phyloP scores from a whole-genome alignment of 2,113 vertebrate species.

The Microtus pennsylvanicus region DNA sequence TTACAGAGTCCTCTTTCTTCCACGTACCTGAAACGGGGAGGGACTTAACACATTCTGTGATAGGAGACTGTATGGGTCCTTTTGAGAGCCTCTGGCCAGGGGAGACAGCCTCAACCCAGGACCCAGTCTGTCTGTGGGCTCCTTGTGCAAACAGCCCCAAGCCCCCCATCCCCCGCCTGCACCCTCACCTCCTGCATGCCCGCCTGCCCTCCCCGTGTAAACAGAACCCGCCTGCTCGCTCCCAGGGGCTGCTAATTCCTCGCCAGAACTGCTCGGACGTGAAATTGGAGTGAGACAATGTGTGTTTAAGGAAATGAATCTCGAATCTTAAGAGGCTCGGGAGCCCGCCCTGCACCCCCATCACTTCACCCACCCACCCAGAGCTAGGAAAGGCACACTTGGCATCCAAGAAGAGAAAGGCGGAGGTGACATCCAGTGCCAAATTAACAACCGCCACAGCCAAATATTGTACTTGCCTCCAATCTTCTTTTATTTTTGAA shows the following conservation, averaged over 20 bases:
- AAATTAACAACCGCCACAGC: slow-evolving; percentile 87
- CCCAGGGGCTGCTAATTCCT: slow-evolving; percentile 74
- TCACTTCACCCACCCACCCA: slow-evolving; percentile 73
- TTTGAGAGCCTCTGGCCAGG: not conserved
- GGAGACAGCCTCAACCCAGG: not conserved
- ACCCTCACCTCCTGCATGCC: not conserved
- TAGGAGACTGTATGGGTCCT: not conserved
- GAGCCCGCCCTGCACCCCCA: slow-evolving; percentile 76
- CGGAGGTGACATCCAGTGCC: slow-evolving; percentile 83
- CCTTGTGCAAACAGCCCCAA: slow-evolving; percentile 30
- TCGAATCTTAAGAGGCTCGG: slow-evolving; percentile 80
- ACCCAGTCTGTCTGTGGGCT: not conserved
- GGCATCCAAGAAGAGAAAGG: slow-evolving; percentile 80
- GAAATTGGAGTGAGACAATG: slow-evolving; percentile 75
- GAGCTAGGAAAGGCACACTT: slow-evolving; percentile 67
- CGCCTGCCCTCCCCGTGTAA: not conserved
- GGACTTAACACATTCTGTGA: not conserved
- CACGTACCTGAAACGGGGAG: not conserved
- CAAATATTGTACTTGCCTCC: slow-evolving; percentile 85
- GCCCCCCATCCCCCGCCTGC: not conserved
- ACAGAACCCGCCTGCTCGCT: slow-evolving; percentile 74
- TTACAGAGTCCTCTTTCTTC: not conserved
- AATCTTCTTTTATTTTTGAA: slow-evolving; percentile 83
- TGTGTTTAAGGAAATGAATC: slow-evolving; percentile 84
- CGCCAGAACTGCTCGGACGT: slow-evolving; percentile 76